Evolutionary conservation across 2,888 invertebrate genomes (phyloP).

Genomic region (Seladonia tumulorum): DNA sequence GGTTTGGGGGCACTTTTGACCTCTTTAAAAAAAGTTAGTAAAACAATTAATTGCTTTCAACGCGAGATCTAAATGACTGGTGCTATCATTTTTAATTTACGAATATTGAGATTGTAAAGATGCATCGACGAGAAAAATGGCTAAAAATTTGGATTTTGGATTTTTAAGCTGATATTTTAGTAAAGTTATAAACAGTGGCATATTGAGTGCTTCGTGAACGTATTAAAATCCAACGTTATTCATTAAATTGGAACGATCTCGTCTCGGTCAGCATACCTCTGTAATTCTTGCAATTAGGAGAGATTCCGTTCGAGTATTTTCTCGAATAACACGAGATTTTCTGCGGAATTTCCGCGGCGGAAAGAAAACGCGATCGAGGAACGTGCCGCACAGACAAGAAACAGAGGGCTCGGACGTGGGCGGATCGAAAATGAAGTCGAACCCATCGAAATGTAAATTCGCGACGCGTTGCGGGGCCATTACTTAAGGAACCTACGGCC

Average conservation of each 20-base stretch:
- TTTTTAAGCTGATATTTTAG: no score
- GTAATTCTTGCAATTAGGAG: background rate
- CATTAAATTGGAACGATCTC: background rate
- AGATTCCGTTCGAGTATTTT: background rate
- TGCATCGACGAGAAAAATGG: no score
- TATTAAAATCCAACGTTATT: background rate
- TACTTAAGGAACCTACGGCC: conserved; percentile 64
- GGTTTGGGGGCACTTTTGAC: no score
- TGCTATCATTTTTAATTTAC: no score
- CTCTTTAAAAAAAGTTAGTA: no score
- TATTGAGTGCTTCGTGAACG: no score
- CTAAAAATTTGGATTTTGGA: no score
- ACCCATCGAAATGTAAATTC: conserved; percentile 68
- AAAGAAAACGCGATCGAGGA: background rate
- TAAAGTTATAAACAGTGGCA: no score
- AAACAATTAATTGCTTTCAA: no score
- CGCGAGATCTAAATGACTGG: no score
- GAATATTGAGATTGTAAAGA: no score
- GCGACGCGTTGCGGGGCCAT: conserved; percentile 56
- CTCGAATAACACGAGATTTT: background rate
- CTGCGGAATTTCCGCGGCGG: background rate
- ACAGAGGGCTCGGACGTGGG: conserved; percentile 31
- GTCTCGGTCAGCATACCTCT: background rate
- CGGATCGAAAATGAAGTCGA: conserved; percentile 53
- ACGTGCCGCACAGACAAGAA: background rate